These are phyloP conservation scores for Elaeidobius kamerunicus DNA, from an alignment of 2,888 invertebrate species.

Conservation along the genomic window DNA sequence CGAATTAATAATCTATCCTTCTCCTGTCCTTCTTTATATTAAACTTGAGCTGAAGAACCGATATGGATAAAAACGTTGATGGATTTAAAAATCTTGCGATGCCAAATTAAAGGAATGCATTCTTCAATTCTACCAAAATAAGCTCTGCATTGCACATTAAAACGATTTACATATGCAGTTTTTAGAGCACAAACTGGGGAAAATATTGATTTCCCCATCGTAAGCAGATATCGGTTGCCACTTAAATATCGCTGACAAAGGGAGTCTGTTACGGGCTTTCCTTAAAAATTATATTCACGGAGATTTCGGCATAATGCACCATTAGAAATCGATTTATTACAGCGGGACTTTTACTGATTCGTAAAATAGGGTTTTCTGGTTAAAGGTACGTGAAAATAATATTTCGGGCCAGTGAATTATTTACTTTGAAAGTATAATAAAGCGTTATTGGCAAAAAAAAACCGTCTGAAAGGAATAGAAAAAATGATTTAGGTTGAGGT, in stretches of 20 bases:
- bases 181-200: too few relatives aligned
- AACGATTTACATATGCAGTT: too few relatives aligned
- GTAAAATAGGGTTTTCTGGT: constrained; percentile 22
- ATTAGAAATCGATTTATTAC: constrained; percentile 28
- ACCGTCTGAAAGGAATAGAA: background rate
- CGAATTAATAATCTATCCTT: too few relatives aligned
- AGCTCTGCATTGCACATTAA: too few relatives aligned
- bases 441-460: background rate
- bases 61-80: too few relatives aligned
- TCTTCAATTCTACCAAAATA: too few relatives aligned
- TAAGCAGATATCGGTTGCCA: constrained; percentile 24
- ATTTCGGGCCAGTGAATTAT: constrained; percentile 8
- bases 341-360: constrained; percentile 19
- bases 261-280: constrained; percentile 25
- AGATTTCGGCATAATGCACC: constrained; percentile 30
- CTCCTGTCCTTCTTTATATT: too few relatives aligned
- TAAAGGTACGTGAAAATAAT: constrained; percentile 15
- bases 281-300: constrained; percentile 29
- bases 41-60: too few relatives aligned
- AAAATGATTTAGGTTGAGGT: too few relatives aligned
- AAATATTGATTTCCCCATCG: constrained; percentile 20
- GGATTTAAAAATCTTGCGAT: too few relatives aligned
- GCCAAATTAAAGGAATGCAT: too few relatives aligned
- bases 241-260: constrained; percentile 30
- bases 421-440: constrained; percentile 4